Conservation (phyloP, 2,888 invertebrate genomes). For the Candidula unifasciata region DNA sequence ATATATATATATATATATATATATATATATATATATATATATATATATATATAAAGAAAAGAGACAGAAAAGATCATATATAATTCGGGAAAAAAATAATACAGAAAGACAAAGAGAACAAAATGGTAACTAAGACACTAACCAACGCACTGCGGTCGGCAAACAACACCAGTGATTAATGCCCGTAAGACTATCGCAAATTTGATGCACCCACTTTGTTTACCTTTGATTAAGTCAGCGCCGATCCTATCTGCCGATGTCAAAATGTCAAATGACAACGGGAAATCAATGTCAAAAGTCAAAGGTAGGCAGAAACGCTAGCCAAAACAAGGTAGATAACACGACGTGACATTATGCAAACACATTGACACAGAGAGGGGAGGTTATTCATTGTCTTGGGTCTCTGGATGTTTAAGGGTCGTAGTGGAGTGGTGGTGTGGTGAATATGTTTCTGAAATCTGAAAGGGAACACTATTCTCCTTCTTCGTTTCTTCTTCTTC, state of each 20-base stretch:
- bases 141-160: neutral
- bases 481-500: too few relatives aligned
- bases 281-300: slow-evolving; percentile 37
- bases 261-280: slow-evolving; percentile 25
- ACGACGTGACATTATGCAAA: slow-evolving; percentile 6
- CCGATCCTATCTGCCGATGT: slow-evolving; percentile 13
- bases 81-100: too few relatives aligned
- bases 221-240: slow-evolving; percentile 37
- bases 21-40: too few relatives aligned
- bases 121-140: neutral
- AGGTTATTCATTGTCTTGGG: too few relatives aligned
- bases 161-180: neutral
- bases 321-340: slow-evolving; percentile 22
- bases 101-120: neutral
- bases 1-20: too few relatives aligned
- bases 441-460: too few relatives aligned
- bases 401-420: too few relatives aligned
- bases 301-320: slow-evolving; percentile 19
- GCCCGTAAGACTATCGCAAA: neutral
- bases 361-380: neutral
- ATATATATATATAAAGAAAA: too few relatives aligned
- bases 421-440: too few relatives aligned
- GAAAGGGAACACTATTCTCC: too few relatives aligned
- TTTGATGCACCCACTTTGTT: slow-evolving; percentile 26
- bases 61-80: too few relatives aligned